Evolutionary conservation across 2,888 invertebrate species (phyloP), one percentile per base, ranked within the genome.

Genomic region (Augiades crinisus): DNA sequence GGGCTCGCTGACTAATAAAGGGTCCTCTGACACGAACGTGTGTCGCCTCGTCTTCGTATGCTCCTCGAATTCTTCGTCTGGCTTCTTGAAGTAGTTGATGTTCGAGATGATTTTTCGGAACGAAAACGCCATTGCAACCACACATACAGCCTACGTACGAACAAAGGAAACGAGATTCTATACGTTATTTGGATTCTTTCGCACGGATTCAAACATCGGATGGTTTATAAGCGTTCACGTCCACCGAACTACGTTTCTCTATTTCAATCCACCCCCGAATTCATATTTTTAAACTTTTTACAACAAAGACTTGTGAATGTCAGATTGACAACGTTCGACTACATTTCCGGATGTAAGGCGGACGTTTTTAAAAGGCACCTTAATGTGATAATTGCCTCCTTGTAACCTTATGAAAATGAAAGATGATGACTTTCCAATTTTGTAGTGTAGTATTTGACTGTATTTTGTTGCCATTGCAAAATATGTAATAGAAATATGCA

Each of bases 51-150:
- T 60, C 12, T 61, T 51, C 3, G 30, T 57, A 4, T 59, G 51
- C 52, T 52, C 57, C 51, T 44, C 46, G 17, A 47, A 17, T 24
- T 24, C 43, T 21, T 56, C 56, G 0, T 67, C 82, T 5, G 83
- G 64, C 59, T 85, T 86, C 14, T 85, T 75, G 55, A 89, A 89
- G 59, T 88, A 89, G 2, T 69, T 78, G 37, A 88, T 89, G 57
- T 85, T 87, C 3, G 86, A 86, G 45, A 88, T 67, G 72, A 89
- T 89, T 65, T 81, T 85, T 57, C 84, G 65, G 41, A 89, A 60
- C 2, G 89, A 83, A 66, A 88, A 89, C 75, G 88, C 82, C 89
- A 89, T 89, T 64, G 62, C 72, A 14, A 13, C 4, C 17, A 43
- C 8, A 45, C 19, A 14, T 45, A 12, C 45, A 38, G 17, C 24